phyloP scores from a whole-genome alignment of 1,140 invertebrate species.

The Panagrolaimus sp. region DNA sequence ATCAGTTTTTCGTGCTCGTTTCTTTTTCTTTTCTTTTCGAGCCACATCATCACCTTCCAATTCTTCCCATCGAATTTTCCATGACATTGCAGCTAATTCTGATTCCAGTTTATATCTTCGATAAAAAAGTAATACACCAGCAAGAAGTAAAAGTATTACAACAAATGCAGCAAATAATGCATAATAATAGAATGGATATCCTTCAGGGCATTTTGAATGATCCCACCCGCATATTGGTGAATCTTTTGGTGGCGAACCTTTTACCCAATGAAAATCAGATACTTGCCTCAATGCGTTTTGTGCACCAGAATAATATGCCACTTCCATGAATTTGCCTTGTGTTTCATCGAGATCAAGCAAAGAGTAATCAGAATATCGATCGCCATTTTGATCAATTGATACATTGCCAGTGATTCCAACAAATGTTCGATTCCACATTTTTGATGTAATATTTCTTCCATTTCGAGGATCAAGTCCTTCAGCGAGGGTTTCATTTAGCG shows the following conservation, averaged over 20 bases:
- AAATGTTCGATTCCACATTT: slow-evolving; percentile 85
- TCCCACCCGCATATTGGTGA: slow-evolving; percentile 77
- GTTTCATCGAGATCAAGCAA: slow-evolving; percentile 78
- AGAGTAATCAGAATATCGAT: slow-evolving; percentile 81
- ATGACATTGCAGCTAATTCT: slow-evolving; percentile 88
- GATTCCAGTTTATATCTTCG: slow-evolving; percentile 73
- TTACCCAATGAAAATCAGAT: slow-evolving; percentile 75
- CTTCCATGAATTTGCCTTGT: slow-evolving; percentile 76
- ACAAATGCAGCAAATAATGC: slow-evolving; percentile 75
- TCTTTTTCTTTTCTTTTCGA: slow-evolving; percentile 46
- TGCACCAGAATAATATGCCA: slow-evolving; percentile 76
- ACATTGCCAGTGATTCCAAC: slow-evolving; percentile 82
- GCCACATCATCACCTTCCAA: slow-evolving; percentile 60
- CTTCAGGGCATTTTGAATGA: slow-evolving; percentile 72
- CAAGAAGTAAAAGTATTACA: slow-evolving; percentile 70
- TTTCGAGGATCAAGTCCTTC: slow-evolving; percentile 72
- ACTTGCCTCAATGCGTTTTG: slow-evolving; percentile 64
- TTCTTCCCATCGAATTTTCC: slow-evolving; percentile 81
- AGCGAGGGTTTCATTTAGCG: slow-evolving; percentile 78
- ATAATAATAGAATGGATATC: slow-evolving; percentile 76
- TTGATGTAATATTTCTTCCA: slow-evolving; percentile 69
- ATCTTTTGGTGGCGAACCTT: slow-evolving; percentile 64
- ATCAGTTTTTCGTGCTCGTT: slow-evolving; percentile 36
- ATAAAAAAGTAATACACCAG: slow-evolving; percentile 68
- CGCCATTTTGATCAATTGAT: slow-evolving; percentile 80